A percentile compares a stretch with the other conserved stretches of the same genome.
Evolutionary conservation across 2,797 vertebrate genomes (phyloP).

Genomic region (Tragelaphus eurycerus): DNA sequence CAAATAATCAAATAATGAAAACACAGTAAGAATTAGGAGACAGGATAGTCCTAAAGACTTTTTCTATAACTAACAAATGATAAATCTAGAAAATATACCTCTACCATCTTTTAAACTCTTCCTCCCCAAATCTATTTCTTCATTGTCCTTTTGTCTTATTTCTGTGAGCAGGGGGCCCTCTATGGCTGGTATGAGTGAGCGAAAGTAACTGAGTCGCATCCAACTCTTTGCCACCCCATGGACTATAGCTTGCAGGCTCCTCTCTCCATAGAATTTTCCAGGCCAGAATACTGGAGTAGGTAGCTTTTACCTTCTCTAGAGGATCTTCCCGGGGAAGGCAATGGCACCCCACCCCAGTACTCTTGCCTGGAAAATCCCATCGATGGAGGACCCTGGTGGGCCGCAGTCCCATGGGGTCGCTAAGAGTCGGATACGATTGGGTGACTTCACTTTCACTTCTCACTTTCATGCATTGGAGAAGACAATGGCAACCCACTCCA

Average conservation of each 20-base stretch:
- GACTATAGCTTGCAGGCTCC: neutral
- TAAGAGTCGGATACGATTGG: no score
- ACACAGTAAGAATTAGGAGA: neutral
- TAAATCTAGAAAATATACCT: neutral
- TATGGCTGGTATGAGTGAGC: neutral
- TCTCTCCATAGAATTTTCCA: neutral
- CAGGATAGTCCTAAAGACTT: neutral
- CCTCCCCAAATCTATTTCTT: neutral
- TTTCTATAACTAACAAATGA: neutral
- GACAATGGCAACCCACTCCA: no score
- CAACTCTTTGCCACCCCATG: neutral
- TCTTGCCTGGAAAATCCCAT: no score
- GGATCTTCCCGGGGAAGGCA: neutral
- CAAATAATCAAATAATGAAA: neutral
- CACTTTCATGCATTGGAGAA: no score
- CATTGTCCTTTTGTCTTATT: neutral
- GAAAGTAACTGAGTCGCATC: neutral
- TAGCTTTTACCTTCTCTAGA: neutral
- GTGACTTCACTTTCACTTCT: no score
- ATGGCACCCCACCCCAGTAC: no score
- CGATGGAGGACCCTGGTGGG: no score
- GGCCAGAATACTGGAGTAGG: neutral
- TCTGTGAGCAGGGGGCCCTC: neutral
- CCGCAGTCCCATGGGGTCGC: no score
- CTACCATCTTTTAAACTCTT: neutral